These are phyloP conservation scores for Danio rerio DNA, from an alignment of 2,113 vertebrate species.

Conservation along the genomic window DNA sequence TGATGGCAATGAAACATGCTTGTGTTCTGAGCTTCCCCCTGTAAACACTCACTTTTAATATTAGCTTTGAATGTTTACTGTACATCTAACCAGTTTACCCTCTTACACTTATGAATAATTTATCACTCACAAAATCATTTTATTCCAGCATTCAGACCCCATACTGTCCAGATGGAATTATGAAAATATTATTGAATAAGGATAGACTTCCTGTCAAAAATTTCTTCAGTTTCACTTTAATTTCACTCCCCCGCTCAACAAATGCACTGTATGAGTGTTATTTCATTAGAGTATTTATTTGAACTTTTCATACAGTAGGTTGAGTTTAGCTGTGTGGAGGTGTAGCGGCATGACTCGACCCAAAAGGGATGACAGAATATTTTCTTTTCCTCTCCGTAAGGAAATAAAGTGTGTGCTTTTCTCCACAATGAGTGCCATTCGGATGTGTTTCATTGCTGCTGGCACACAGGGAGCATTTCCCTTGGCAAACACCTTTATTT, in stretches of 20 bases:
- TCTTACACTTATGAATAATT: slow-evolving; percentile 47
- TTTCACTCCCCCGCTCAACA: not conserved
- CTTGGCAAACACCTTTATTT: slow-evolving; percentile 36
- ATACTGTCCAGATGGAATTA: not conserved
- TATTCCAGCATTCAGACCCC: not conserved
- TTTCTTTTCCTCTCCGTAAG: slow-evolving; percentile 34
- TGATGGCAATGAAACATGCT: slow-evolving; percentile 21
- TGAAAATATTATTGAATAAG: not conserved
- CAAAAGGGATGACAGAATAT: slow-evolving; percentile 44
- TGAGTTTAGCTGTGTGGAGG: slow-evolving; percentile 8
- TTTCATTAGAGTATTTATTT: slow-evolving; percentile 33
- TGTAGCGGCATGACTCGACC: not conserved
- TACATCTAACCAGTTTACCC: slow-evolving; percentile 56
- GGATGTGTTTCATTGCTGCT: slow-evolving; percentile 42
- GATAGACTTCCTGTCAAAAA: not conserved
- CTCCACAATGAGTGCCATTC: slow-evolving; percentile 30
- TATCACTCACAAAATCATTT: slow-evolving; percentile 47
- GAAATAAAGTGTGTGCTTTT: slow-evolving; percentile 42
- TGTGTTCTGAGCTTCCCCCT: slow-evolving; percentile 4
- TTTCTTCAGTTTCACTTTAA: not conserved
- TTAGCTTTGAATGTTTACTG: slow-evolving; percentile 58
- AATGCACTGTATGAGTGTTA: not conserved
- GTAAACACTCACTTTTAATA: slow-evolving; percentile 61
- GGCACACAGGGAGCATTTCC: slow-evolving; percentile 42
- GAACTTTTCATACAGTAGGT: not conserved